A percentile compares a stretch with the other conserved stretches of the same genome.
These are phyloP conservation scores for Rhimphoctona megacephalus DNA, from an alignment of 2,888 invertebrate species.

Conservation along the genomic window DNA sequence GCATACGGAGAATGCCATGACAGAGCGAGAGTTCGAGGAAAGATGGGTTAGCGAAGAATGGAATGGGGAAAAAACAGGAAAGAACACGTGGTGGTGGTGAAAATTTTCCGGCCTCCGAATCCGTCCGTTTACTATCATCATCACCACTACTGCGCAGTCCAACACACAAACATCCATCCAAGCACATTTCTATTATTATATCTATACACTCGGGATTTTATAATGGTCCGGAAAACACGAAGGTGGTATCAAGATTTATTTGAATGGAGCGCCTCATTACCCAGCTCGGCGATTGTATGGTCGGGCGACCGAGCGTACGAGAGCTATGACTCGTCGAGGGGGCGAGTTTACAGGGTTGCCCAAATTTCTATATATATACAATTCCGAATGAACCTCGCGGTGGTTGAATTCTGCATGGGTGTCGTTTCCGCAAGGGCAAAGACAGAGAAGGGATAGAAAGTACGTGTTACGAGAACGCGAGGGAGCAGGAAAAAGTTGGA, in stretches of 20 bases:
- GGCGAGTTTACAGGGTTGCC: slow-evolving; percentile 60
- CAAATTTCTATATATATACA: slow-evolving; percentile 45
- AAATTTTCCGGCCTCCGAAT: slow-evolving; percentile 73
- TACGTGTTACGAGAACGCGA: slow-evolving; percentile 63
- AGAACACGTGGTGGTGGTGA: slow-evolving; percentile 69
- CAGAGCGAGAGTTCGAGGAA: slow-evolving; percentile 54
- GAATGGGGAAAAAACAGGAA: slow-evolving; percentile 40
- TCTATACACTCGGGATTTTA: slow-evolving; percentile 72
- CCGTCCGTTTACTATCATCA: slow-evolving; percentile 63
- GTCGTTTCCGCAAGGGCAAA: slow-evolving; percentile 48
- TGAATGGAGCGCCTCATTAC: slow-evolving; percentile 84
- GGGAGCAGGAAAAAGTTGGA: slow-evolving; percentile 44
- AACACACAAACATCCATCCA: slow-evolving; percentile 37
- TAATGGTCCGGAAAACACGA: slow-evolving; percentile 82
- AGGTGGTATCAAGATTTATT: slow-evolving; percentile 83
- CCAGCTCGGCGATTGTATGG: slow-evolving; percentile 81
- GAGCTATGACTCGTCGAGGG: slow-evolving; percentile 53
- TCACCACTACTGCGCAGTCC: slow-evolving; percentile 20
- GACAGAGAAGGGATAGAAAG: slow-evolving; percentile 46
- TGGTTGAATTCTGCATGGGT: slow-evolving; percentile 42
- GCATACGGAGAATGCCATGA: slow-evolving; percentile 25
- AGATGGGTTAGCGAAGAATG: slow-evolving; percentile 66
- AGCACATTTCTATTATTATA: slow-evolving; percentile 33
- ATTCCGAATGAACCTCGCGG: slow-evolving; percentile 21
- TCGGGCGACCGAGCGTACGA: slow-evolving; percentile 74